Conservation (phyloP, 2,113 vertebrate species). For the Nerophis ophidion region DNA sequence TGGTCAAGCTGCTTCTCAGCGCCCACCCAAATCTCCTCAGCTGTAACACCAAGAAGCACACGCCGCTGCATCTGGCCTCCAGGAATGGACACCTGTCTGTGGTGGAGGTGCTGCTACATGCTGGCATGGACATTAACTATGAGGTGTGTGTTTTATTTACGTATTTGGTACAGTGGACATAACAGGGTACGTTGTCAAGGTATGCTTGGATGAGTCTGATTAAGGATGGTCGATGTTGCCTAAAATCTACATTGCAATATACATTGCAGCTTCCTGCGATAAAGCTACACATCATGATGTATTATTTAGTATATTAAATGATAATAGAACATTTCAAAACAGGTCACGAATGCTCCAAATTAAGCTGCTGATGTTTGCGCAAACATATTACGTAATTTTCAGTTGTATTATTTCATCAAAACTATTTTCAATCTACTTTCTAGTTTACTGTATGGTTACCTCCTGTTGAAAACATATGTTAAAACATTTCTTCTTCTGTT, state of each 20-base stretch:
- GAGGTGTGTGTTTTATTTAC: conserved; percentile 70
- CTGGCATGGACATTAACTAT: conserved; percentile 97
- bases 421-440: no score
- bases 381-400: no score
- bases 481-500: no score
- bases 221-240: neutral
- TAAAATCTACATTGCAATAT: neutral
- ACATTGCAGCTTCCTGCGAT: neutral
- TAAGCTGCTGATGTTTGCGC: no score
- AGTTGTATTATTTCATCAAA: no score
- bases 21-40: conserved; percentile 94
- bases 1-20: conserved; percentile 90
- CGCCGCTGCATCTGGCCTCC: conserved; percentile 89
- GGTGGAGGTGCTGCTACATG: conserved; percentile 88
- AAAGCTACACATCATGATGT: conserved; percentile 2
- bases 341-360: no score
- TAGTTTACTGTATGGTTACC: no score
- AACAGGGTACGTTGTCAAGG: neutral
- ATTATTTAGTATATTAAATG: neutral
- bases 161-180: neutral
- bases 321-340: no score
- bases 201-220: neutral
- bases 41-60: conserved; percentile 94
- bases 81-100: conserved; percentile 89
- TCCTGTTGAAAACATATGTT: no score